These are phyloP conservation scores for Heliangelus exortis DNA, from an alignment of 2,797 vertebrate species.

Conservation along the genomic window DNA sequence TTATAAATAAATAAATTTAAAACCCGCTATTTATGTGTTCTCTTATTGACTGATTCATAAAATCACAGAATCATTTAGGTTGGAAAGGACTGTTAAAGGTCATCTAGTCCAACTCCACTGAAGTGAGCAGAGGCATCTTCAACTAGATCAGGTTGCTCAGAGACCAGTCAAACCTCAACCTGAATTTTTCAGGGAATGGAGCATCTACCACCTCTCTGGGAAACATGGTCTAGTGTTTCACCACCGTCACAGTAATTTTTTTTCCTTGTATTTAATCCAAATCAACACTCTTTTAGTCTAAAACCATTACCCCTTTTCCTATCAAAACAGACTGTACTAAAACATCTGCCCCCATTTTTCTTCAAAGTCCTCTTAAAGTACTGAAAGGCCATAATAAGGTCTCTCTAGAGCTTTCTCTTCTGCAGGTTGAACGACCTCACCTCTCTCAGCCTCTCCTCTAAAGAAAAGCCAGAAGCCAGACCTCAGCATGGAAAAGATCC, in stretches of 20 bases:
- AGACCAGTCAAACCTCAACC: not conserved
- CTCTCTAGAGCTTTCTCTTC: not conserved
- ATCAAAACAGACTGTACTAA: not conserved
- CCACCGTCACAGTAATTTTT: not conserved
- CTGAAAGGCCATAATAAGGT: not conserved
- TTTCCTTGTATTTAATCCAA: not conserved
- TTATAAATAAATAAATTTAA: not conserved
- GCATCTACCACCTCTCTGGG: not conserved
- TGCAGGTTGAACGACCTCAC: not conserved
- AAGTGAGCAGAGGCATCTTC: not conserved
- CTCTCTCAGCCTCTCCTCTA: not conserved
- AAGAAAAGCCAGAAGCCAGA: not conserved
- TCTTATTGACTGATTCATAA: not conserved
- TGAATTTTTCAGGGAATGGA: not conserved
- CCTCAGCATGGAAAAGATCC: not conserved
- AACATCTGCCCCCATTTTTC: not conserved
- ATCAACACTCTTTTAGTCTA: not conserved
- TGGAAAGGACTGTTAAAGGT: not conserved
- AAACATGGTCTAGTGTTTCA: not conserved
- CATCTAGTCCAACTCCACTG: not conserved
- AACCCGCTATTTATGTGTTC: not conserved
- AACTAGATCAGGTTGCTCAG: not conserved
- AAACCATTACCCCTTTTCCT: not conserved
- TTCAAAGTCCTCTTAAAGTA: not conserved
- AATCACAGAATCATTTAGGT: not conserved